phyloP scores from a whole-genome alignment of 2,888 invertebrate species.

The Drosophila setosimentum region DNA sequence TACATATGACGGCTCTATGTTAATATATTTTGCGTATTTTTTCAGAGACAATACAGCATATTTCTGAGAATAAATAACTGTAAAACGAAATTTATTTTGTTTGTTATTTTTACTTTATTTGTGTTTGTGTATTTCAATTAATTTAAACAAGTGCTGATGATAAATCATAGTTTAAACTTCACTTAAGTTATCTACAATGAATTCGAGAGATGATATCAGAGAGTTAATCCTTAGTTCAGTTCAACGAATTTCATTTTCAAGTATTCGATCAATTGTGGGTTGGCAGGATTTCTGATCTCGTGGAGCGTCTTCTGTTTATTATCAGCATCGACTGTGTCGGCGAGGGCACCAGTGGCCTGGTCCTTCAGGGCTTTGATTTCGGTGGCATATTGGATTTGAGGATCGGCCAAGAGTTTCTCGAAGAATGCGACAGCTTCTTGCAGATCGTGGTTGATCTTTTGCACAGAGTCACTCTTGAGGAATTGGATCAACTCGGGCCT shows the following conservation, averaged over 20 bases:
- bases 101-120: background rate
- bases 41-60: background rate
- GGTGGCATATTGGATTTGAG: slow-evolving; percentile 45
- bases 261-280: slow-evolving; percentile 61
- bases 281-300: slow-evolving; percentile 66
- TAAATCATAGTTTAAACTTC: slow-evolving; percentile 11
- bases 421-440: slow-evolving; percentile 69
- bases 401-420: slow-evolving; percentile 55
- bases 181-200: slow-evolving; percentile 35
- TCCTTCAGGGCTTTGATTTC: slow-evolving; percentile 67
- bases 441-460: slow-evolving; percentile 62
- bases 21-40: background rate
- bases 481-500: slow-evolving; percentile 61
- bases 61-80: background rate
- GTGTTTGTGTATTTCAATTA: slow-evolving; percentile 21
- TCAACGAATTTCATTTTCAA: slow-evolving; percentile 71
- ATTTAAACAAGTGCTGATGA: slow-evolving; percentile 19
- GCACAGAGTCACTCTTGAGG: slow-evolving; percentile 62
- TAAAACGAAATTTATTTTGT: background rate
- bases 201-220: background rate
- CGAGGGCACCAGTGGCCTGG: slow-evolving; percentile 62
- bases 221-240: slow-evolving; percentile 46
- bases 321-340: slow-evolving; percentile 52
- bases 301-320: slow-evolving; percentile 68
- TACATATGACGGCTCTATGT: background rate